Conservation (phyloP, 92 coral and sea anemone species). For the Muricea muricata region DNA sequence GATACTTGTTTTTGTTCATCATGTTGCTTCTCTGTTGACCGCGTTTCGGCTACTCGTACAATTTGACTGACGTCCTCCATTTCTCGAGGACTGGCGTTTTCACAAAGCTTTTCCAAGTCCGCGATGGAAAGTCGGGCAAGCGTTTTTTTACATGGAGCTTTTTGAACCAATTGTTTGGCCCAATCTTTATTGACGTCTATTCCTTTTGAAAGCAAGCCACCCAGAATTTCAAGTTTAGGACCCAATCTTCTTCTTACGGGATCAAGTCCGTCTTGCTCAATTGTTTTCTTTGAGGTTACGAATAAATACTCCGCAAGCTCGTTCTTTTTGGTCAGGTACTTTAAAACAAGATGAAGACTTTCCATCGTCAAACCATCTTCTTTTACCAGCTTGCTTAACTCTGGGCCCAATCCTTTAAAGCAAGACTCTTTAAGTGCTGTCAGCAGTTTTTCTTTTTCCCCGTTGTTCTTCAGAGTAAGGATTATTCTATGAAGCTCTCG, state of each 20-base stretch:
- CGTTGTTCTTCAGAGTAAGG: conserved; percentile 3
- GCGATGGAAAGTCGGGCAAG: conserved; percentile 36
- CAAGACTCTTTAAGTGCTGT: conserved; percentile 18
- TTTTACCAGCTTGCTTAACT: conserved; percentile 35
- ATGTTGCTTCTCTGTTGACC: neutral
- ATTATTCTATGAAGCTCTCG: conserved; percentile 48
- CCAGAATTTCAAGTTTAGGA: conserved; percentile 68
- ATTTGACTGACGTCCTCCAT: conserved; percentile 32
- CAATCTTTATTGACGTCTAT: conserved; percentile 42
- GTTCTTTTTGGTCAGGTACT: conserved; percentile 38
- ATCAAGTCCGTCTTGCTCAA: conserved; percentile 33
- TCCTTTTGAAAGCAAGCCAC: conserved; percentile 47
- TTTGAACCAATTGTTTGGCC: conserved; percentile 26
- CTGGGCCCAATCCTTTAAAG: conserved; percentile 36
- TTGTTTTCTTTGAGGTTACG: neutral
- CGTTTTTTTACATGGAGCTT: conserved; percentile 47
- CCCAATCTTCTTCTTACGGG: conserved; percentile 39
- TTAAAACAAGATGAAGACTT: conserved; percentile 54
- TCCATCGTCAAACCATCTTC: conserved; percentile 48
- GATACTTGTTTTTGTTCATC: conserved; percentile 17
- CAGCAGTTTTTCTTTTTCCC: conserved; percentile 21
- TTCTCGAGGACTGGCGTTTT: conserved; percentile 50
- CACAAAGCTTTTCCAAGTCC: neutral
- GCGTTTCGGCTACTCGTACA: conserved; percentile 33
- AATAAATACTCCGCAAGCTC: conserved; percentile 55